Evolutionary conservation across 2,113 vertebrate genomes (phyloP).

Genomic region (Sardina pilchardus): DNA sequence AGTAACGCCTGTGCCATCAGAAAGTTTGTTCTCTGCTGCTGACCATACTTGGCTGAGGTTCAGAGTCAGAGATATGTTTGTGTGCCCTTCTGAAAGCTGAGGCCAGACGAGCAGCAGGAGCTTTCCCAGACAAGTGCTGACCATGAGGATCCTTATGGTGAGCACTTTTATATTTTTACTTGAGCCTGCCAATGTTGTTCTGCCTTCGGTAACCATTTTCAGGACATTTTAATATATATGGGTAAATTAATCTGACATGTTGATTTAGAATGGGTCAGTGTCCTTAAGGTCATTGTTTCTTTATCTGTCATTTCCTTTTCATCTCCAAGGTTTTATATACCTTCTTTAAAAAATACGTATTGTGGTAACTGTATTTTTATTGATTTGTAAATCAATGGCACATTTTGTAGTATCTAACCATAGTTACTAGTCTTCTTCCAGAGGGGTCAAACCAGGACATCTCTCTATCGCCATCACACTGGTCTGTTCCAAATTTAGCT

Average conservation of each 20-base stretch:
- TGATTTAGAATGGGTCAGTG: not conserved
- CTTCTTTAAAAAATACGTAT: not conserved
- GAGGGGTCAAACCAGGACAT: not conserved
- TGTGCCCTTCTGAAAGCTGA: not conserved
- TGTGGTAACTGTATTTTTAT: not conserved
- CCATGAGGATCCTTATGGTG: slow-evolving; percentile 2
- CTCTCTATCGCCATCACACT: not conserved
- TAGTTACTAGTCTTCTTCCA: not conserved
- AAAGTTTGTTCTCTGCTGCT: not conserved
- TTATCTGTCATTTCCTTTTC: not conserved
- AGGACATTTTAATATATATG: not conserved
- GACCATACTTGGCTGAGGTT: not conserved
- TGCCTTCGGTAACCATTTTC: not conserved
- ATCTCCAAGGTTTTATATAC: not conserved
- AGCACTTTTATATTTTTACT: not conserved
- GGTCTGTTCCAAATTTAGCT: not conserved
- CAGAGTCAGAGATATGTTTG: not conserved
- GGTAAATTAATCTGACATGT: not conserved
- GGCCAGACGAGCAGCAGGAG: not conserved
- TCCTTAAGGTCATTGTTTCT: not conserved
- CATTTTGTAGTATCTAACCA: not conserved
- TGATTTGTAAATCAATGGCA: too few relatives aligned
- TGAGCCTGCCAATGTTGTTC: not conserved
- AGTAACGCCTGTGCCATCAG: not conserved
- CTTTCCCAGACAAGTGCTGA: not conserved